A percentile compares a stretch with the other conserved stretches of the same genome.
These are phyloP conservation scores for Lissonota sp. DNA, from an alignment of 2,888 invertebrate genomes.

Conservation along the genomic window DNA sequence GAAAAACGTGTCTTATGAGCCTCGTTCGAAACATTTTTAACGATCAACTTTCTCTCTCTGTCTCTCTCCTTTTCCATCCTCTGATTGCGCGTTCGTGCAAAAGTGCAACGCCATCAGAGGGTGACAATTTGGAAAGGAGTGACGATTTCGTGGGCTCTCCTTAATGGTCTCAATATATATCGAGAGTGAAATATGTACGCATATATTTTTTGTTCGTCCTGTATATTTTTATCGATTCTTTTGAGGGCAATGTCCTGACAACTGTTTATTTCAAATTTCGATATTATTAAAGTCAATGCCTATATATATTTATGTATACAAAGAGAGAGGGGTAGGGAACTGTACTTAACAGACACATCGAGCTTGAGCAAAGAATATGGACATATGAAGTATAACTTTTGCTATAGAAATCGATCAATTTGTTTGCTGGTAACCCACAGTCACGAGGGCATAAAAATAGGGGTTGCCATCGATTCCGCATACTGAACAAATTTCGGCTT, in stretches of 20 bases:
- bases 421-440: conserved; percentile 45
- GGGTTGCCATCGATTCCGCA: neutral
- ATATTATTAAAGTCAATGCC: too few species aligned
- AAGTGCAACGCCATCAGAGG: neutral
- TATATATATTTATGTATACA: conserved; percentile 9
- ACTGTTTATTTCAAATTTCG: too few species aligned
- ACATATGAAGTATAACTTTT: conserved; percentile 2
- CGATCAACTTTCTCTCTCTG: conserved; percentile 28
- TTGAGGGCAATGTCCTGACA: conserved; percentile 40
- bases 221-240: conserved; percentile 41
- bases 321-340: conserved; percentile 14
- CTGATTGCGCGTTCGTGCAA: conserved; percentile 1
- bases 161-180: conserved; percentile 40
- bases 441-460: neutral
- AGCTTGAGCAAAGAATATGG: conserved; percentile 34
- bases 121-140: neutral
- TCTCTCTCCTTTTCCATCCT: neutral
- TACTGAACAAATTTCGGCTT: neutral
- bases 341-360: conserved; percentile 52
- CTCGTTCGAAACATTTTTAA: conserved; percentile 45
- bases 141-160: conserved; percentile 39
- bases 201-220: too few species aligned
- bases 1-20: conserved; percentile 56
- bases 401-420: conserved; percentile 39
- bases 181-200: neutral